A percentile compares a stretch with the other conserved stretches of the same genome.
phyloP scores from a whole-genome alignment of 1,140 invertebrate species.

The Muscidifurax raptorellus region DNA sequence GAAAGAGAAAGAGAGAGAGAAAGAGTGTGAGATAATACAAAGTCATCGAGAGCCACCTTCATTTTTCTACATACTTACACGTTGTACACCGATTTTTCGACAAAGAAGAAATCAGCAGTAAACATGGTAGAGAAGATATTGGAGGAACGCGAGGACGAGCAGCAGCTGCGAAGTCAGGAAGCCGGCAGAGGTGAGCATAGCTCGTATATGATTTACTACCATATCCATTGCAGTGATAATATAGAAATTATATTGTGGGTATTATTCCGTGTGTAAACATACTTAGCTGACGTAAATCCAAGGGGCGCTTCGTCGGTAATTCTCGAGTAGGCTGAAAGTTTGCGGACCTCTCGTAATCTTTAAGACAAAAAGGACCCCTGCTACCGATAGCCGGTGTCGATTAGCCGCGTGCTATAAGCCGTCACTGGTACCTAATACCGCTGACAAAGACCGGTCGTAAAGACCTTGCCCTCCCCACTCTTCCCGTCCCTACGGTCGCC shows the following conservation, averaged over 20 bases:
- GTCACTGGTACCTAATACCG: no score
- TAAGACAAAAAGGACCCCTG: no score
- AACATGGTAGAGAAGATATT: constrained; percentile 73
- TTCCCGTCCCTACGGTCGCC: no score
- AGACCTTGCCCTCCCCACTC: not conserved
- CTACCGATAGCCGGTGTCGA: not conserved
- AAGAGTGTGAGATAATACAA: not conserved
- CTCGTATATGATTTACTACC: no score
- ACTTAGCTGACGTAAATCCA: no score
- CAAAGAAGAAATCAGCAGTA: not conserved
- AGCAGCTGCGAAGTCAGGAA: constrained; percentile 58
- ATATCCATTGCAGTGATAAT: no score
- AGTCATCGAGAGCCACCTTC: constrained; percentile 2
- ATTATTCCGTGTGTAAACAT: no score
- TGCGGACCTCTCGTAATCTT: no score
- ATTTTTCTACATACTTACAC: not conserved
- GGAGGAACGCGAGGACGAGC: constrained; percentile 68
- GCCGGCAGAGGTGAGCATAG: constrained; percentile 64
- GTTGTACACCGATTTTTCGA: not conserved
- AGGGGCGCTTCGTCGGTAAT: no score
- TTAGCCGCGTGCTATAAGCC: not conserved
- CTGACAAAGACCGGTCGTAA: not conserved
- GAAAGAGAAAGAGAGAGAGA: not conserved
- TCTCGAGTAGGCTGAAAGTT: no score
- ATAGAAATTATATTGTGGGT: no score